Conservation (phyloP, 35 echinoderm and acorn worm genomes). For the Diadema setosum region DNA sequence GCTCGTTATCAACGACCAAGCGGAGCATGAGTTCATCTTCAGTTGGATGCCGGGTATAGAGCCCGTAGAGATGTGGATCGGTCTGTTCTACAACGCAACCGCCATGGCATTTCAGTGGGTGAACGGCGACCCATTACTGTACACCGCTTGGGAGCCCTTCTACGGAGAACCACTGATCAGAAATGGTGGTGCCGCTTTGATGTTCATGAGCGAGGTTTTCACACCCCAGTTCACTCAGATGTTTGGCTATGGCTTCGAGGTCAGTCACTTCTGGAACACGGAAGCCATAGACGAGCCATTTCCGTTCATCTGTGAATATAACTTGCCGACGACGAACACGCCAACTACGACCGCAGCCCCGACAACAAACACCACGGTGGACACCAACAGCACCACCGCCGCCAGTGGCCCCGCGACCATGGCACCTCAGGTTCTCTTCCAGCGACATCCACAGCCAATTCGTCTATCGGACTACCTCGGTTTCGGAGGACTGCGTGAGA, state of each 20-base stretch:
- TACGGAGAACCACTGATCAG: not conserved
- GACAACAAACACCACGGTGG: not conserved
- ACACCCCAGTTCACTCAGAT: not conserved
- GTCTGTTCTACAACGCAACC: not conserved
- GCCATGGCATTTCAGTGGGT: not conserved
- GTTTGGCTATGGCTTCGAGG: not conserved
- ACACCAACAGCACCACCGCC: too few species aligned
- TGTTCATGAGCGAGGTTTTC: not conserved
- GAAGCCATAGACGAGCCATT: not conserved
- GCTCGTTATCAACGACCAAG: not conserved
- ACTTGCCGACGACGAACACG: not conserved
- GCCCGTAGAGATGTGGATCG: not conserved
- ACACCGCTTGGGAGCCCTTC: not conserved
- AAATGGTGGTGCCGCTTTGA: not conserved
- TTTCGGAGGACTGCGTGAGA: too few species aligned
- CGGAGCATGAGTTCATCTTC: not conserved
- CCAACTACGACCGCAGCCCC: too few species aligned
- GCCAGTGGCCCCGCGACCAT: not conserved
- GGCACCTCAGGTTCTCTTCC: not conserved
- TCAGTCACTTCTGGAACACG: not conserved
- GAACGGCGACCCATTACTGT: not conserved
- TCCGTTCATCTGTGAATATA: slow-evolving; percentile 4
- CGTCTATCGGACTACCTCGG: not conserved
- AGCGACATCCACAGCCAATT: not conserved
- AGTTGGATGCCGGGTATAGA: not conserved